Evolutionary conservation across 2,888 invertebrate genomes (phyloP), one percentile per base, ranked within the genome.

Genomic region (Cremastinae sp.): DNA sequence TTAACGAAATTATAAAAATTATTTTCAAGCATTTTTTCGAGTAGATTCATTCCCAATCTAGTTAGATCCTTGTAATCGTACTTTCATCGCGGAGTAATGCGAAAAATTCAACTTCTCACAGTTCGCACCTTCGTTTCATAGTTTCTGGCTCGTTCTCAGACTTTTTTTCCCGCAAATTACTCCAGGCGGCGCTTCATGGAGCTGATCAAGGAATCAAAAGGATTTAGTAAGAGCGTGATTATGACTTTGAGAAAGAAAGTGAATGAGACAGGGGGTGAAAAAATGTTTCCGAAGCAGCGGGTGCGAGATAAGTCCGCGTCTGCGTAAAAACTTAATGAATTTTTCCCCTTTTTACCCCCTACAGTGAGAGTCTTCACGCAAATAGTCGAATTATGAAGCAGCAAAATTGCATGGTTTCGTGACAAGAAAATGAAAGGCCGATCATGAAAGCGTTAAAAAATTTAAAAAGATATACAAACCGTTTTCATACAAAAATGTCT

Each of bases 281-380:
- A 10, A 35, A 14, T n/a, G 10, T 20, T 7, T n/a, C 14, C 4
- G 16, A 14, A 28, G 22, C 12, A 51, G 43, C 37, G 69, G 12
- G 20, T 5, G 37, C n/a, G 47, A 18, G 12, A 45, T 22, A 35
- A 49, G 61, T 37, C 20, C 20, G 39, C 28, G 12, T 22, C 49
- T 41, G 58, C 58, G 49, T 39, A 8, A 12, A 59, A 59, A 59
- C 65, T 65, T 75, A 65, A 74, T 65, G 64, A 45, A 75, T 65
- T 64, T 70, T 69, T 59, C 39, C 43, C 37, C 10, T 14, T 14
- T 55, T 4, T n/a, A 10, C 5, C 28, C 28, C 28, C 5, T 5
- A 28, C 28, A 28, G 2, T 28, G 5, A 2, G 28, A 28, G 28
- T 28, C 12, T 41, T 41, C 9, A n/a, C 12, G 10, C 37, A 8